A percentile compares a stretch with the other conserved stretches of the same genome.
These are phyloP conservation scores for Baccha elongata DNA, from an alignment of 2,888 invertebrate species.

Conservation along the genomic window DNA sequence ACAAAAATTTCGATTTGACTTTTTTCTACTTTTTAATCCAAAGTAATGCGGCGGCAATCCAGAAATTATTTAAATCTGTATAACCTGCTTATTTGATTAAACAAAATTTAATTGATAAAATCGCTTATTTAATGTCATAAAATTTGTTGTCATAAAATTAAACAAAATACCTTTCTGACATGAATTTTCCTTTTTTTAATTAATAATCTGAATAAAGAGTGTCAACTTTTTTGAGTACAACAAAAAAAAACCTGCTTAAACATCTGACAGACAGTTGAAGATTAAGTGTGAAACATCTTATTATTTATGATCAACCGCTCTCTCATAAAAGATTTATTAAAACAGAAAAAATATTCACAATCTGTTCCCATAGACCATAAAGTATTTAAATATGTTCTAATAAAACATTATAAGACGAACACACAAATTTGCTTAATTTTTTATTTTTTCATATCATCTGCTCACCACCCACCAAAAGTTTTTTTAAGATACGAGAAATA, in stretches of 20 bases:
- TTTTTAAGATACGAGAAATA: constrained; percentile 6
- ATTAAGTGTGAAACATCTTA: constrained; percentile 27
- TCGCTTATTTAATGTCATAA: not conserved
- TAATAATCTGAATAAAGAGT: no score
- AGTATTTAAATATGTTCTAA: constrained; percentile 21
- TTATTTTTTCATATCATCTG: constrained; percentile 12
- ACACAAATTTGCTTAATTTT: constrained; percentile 3
- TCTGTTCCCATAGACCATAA: constrained; percentile 20
- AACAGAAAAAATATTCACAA: constrained; percentile 4
- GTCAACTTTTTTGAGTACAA: no score
- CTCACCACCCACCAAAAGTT: not conserved
- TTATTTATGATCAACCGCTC: constrained; percentile 15
- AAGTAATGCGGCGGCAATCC: no score
- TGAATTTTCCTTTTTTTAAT: not conserved
- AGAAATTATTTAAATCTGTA: no score
- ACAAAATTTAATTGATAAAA: not conserved
- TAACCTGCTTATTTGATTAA: no score
- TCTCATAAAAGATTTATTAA: constrained; percentile 24
- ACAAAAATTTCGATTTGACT: no score
- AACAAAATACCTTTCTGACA: not conserved
- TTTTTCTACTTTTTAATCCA: no score
- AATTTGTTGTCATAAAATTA: not conserved
- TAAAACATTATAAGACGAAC: not conserved
- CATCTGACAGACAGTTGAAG: constrained; percentile 22
- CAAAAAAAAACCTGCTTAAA: not conserved